These are phyloP conservation scores for Notocelia uddmanniana DNA, from an alignment of 2,888 invertebrate species.

Conservation along the genomic window DNA sequence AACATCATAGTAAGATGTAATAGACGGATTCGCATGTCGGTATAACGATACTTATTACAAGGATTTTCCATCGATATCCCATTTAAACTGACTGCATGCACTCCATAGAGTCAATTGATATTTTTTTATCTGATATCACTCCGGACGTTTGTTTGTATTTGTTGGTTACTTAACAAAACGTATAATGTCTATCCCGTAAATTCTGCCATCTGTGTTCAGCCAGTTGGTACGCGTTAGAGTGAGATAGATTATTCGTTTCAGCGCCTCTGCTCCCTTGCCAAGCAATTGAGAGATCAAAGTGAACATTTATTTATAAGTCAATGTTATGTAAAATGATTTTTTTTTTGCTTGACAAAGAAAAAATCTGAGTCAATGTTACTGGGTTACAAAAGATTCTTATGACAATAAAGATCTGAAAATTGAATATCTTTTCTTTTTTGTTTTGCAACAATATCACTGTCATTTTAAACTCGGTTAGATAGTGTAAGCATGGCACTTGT, in stretches of 20 bases:
- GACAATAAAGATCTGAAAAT: not conserved
- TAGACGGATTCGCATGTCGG: too few species aligned
- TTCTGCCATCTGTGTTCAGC: slow-evolving; percentile 34
- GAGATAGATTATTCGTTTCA: slow-evolving; percentile 42
- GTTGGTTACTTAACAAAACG: too few species aligned
- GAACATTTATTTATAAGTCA: slow-evolving; percentile 35
- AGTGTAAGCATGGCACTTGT: too few species aligned
- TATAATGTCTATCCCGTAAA: slow-evolving; percentile 1
- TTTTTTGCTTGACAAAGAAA: slow-evolving; percentile 19
- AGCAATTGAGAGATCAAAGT: slow-evolving; percentile 39
- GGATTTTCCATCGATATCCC: too few species aligned
- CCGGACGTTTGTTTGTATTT: too few species aligned
- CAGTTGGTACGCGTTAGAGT: slow-evolving; percentile 42
- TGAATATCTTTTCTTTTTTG: not conserved
- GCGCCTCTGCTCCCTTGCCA: slow-evolving; percentile 35
- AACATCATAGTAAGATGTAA: too few species aligned
- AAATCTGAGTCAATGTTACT: not conserved
- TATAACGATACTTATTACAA: too few species aligned
- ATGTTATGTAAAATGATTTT: not conserved
- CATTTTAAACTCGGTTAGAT: not conserved
- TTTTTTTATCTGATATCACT: too few species aligned
- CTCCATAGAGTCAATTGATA: too few species aligned
- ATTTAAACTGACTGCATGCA: too few species aligned
- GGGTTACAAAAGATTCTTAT: not conserved
- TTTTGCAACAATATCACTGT: not conserved